phyloP scores from a whole-genome alignment of 2,113 vertebrate species.

The Puffinus mauretanicus region DNA sequence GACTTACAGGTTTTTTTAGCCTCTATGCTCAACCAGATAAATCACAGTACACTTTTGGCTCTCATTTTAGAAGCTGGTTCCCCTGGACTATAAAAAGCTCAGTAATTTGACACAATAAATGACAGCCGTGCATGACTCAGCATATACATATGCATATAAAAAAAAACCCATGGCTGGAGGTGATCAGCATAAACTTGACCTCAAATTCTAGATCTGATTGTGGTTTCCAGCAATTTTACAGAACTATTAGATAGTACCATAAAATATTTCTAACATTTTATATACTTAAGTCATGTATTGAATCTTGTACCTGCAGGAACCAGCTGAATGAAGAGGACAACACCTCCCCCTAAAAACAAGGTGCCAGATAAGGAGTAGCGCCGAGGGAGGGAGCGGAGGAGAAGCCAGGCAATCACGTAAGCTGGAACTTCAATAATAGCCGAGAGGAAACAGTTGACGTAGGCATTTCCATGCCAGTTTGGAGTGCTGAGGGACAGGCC shows the following conservation, averaged over 20 bases:
- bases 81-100: conserved; percentile 35
- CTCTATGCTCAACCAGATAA: background rate
- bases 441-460: conserved; percentile 89
- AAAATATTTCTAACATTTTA: background rate
- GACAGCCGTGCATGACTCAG: background rate
- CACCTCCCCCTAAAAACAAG: conserved; percentile 78
- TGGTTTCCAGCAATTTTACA: background rate
- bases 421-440: conserved; percentile 89
- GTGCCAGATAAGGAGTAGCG: conserved; percentile 77
- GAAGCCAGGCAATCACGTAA: conserved; percentile 84
- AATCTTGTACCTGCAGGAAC: conserved; percentile 80
- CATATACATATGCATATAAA: background rate
- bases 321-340: conserved; percentile 83
- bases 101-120: conserved; percentile 31
- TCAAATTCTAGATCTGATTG: background rate
- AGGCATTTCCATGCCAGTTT: conserved; percentile 84
- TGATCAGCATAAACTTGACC: background rate
- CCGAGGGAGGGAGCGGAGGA: conserved; percentile 80
- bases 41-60: background rate
- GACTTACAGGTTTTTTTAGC: background rate
- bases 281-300: background rate
- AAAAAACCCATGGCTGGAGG: background rate
- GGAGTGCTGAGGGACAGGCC: conserved; percentile 87
- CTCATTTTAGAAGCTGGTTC: background rate
- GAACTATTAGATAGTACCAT: background rate